phyloP scores from a whole-genome alignment of 2,113 vertebrate species.

The Maccullochella peelii region DNA sequence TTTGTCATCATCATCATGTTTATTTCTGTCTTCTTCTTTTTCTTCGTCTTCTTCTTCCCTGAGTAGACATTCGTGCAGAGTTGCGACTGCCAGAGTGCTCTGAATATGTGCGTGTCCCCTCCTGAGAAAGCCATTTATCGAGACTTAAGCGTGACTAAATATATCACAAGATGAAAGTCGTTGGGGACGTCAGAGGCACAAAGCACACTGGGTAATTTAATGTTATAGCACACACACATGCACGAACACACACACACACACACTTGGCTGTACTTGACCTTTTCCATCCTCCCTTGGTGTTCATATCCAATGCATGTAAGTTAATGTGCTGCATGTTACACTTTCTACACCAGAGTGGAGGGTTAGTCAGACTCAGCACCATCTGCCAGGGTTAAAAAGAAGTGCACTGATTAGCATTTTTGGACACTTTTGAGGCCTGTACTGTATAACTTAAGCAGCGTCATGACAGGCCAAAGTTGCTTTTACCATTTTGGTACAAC shows the following conservation, averaged over 20 bases:
- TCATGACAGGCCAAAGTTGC: neutral
- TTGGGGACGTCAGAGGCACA: slow-evolving; percentile 55
- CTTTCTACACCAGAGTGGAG: neutral
- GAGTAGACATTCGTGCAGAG: neutral
- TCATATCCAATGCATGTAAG: slow-evolving; percentile 20
- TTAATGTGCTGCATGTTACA: slow-evolving; percentile 29
- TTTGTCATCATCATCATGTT: neutral
- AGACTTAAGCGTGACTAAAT: slow-evolving; percentile 65
- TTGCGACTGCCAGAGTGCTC: neutral
- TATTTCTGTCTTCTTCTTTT: neutral
- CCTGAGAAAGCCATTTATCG: slow-evolving; percentile 53
- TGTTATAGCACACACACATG: slow-evolving; percentile 54
- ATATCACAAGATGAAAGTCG: slow-evolving; percentile 67
- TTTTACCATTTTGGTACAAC: too few species aligned
- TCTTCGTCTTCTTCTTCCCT: neutral
- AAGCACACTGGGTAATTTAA: slow-evolving; percentile 69
- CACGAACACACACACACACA: slow-evolving; percentile 11
- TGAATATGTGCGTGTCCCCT: slow-evolving; percentile 26
- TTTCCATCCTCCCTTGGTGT: slow-evolving; percentile 40
- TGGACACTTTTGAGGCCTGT: neutral
- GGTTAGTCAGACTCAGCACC: slow-evolving; percentile 12
- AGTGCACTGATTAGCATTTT: slow-evolving; percentile 3
- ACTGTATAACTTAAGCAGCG: neutral
- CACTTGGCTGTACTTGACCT: slow-evolving; percentile 60
- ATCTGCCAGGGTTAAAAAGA: slow-evolving; percentile 33